A percentile compares a stretch with the other conserved stretches of the same genome.
These are phyloP conservation scores for Mus spretus DNA, from an alignment of 2,797 vertebrate genomes.

Conservation along the genomic window DNA sequence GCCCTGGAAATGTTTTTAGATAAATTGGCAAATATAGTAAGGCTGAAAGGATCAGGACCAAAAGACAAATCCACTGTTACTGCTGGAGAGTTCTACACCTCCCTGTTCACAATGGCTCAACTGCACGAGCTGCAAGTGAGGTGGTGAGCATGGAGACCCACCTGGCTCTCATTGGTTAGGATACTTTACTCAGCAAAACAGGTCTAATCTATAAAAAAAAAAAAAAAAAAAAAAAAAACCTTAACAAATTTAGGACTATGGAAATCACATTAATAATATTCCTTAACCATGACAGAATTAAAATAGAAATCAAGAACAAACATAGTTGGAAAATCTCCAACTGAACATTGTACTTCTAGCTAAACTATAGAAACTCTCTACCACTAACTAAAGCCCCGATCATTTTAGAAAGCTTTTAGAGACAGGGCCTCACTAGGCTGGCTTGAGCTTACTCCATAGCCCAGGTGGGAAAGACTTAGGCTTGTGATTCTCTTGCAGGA, in stretches of 20 bases:
- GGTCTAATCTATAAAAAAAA: neutral
- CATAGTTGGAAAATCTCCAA: neutral
- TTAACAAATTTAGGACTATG: conserved; percentile 1
- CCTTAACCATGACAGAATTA: neutral
- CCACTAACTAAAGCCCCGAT: neutral
- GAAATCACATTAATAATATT: neutral
- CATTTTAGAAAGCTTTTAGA: neutral
- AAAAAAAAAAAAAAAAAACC: neutral
- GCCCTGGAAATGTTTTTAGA: neutral
- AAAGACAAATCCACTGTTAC: neutral
- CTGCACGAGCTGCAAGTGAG: neutral
- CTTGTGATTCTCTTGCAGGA: neutral
- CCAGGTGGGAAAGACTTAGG: too few relatives aligned
- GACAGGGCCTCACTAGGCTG: neutral
- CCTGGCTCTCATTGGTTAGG: neutral
- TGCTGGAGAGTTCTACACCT: neutral
- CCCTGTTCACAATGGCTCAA: neutral
- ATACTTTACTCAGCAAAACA: neutral
- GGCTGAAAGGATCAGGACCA: neutral
- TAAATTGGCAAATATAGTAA: neutral
- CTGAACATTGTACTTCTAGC: conserved; percentile 27
- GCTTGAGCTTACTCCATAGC: neutral
- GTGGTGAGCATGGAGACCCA: neutral
- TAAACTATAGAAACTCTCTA: neutral
- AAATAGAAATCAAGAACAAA: conserved; percentile 18